Percentiles rank a stretch among this genome's conserved stretches.
Evolutionary conservation across 1,140 invertebrate genomes (phyloP).

Genomic region (Anastrepha ludens): DNA sequence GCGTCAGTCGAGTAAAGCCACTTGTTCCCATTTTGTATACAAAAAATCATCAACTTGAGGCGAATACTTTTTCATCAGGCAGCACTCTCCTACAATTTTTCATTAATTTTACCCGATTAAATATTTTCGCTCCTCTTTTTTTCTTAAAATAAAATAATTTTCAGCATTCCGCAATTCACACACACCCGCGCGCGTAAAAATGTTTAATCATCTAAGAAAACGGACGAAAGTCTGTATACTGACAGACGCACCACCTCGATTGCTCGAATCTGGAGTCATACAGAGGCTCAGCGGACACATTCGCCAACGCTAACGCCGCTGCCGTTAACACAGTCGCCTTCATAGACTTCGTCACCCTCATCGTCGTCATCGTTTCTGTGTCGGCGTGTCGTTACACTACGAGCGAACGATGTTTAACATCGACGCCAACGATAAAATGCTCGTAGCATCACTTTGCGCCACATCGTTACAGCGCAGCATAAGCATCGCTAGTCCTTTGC

Average conservation of each 20-base stretch:
- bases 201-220: constrained; percentile 56
- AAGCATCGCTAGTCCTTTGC: constrained; percentile 26
- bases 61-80: neutral
- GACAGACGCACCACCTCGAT: constrained; percentile 59
- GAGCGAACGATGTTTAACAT: neutral
- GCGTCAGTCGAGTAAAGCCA: neutral
- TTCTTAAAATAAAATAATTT: too few relatives aligned
- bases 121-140: too few relatives aligned
- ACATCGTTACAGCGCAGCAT: neutral
- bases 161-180: constrained; percentile 32
- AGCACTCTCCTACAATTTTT: neutral
- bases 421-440: neutral
- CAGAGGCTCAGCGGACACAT: neutral
- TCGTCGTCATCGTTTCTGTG: neutral
- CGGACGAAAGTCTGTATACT: constrained; percentile 57
- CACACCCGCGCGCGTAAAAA: constrained; percentile 30
- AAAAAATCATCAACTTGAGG: neutral
- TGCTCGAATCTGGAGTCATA: constrained; percentile 32
- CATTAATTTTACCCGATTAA: too few relatives aligned
- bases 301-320: constrained; percentile 25
- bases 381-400: neutral
- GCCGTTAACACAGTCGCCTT: neutral
- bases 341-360: neutral
- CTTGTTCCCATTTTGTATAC: neutral
- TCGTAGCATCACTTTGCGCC: neutral